These are phyloP conservation scores for Bergia puertoricense DNA, from an alignment of 92 coral and sea anemone species.

Conservation along the genomic window DNA sequence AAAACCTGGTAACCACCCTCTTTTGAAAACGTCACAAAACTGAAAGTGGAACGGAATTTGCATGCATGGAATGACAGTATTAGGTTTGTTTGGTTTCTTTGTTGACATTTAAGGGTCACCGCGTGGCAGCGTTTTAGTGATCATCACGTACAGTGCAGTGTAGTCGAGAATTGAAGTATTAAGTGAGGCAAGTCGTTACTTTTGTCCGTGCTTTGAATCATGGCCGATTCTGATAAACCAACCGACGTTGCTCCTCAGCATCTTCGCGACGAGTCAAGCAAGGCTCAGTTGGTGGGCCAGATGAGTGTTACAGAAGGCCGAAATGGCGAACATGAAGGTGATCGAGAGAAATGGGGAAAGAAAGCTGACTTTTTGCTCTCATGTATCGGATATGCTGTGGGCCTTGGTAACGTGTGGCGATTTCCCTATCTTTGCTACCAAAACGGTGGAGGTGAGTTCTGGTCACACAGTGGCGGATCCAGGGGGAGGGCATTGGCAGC, in stretches of 20 bases:
- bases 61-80: too few species aligned
- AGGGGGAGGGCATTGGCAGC: too few species aligned
- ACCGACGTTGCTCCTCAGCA: not conserved
- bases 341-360: constrained; percentile 79
- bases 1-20: too few species aligned
- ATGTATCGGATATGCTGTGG: constrained; percentile 79
- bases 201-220: not conserved
- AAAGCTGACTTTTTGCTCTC: constrained; percentile 80
- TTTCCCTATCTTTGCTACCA: constrained; percentile 77
- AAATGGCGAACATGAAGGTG: constrained; percentile 50
- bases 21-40: too few species aligned
- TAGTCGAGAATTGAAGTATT: not conserved
- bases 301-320: constrained; percentile 40
- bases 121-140: not conserved
- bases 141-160: not conserved
- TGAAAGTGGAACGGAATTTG: too few species aligned
- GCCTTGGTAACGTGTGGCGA: constrained; percentile 84
- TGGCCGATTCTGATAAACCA: constrained; percentile 4
- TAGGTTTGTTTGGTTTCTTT: too few species aligned
- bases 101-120: too few species aligned
- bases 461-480: too few species aligned
- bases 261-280: constrained; percentile 36
- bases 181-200: too few species aligned
- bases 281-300: constrained; percentile 50
- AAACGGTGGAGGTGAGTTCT: constrained; percentile 77